Evolutionary conservation across 1,140 invertebrate genomes (phyloP), one percentile per base, ranked within the genome.

Genomic region (Gryllus bimaculatus): DNA sequence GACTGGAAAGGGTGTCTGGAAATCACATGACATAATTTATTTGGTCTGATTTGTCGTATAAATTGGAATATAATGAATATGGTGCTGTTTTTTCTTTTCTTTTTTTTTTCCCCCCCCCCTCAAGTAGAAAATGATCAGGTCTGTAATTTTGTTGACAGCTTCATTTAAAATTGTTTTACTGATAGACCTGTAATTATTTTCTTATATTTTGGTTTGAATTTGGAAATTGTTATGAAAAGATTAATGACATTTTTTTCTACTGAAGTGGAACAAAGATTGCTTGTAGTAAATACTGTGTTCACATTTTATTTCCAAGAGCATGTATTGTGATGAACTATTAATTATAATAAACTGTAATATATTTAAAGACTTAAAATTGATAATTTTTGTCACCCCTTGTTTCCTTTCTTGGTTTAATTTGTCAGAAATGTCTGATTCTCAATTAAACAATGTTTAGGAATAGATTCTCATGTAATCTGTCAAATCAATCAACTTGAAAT

Each of bases 261-360:
- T 39, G 10, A 18, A 66, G 18, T 13, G 54, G 10, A 66, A 18
- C 18, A 66, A 66, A 66, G 18, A 66, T 13, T 7, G 54, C 54
- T 66, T 66, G 54, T 66, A 66, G 54, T 66, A 66, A 66, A 66
- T 66, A 66, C 54, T 66, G 54, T 66, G 54, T 66, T 66, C 54
- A 13, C 54, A 66, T 66, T 66, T 66, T 39, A 10, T 66, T 66
- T 66, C 54, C 54, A 13, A 13, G 54, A 66, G 18, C 54, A 66
- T 66, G 54, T 66, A 66, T 66, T 66, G 54, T 66, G 54, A 66
- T 66, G 54, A 66, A 66, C 18, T 66, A 18, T 66, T 10, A 18
- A 66, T 10, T 66, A 66, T 66, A 66, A 66, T 66, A 66, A 66
- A 66, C 54, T 66, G 54, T 66, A 66, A 66, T 66, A 66, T 66